These are phyloP conservation scores for Leptopilina myrica DNA, from an alignment of 2,888 invertebrate species.

Conservation along the genomic window DNA sequence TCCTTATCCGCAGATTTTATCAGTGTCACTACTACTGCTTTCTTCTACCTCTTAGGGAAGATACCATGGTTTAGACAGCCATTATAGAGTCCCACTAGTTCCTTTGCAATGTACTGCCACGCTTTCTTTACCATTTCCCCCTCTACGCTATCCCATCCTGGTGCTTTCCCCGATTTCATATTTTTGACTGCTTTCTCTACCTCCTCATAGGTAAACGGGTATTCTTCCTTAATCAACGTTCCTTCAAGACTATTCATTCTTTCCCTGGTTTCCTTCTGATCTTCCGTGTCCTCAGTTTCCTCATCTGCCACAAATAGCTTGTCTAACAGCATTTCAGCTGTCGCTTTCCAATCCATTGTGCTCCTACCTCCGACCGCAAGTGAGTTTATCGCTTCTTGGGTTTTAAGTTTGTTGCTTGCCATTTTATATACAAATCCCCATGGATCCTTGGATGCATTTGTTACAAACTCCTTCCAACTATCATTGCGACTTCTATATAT, in stretches of 20 bases:
- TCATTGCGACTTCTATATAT: no score
- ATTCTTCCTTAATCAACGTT: neutral
- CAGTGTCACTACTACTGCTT: constrained; percentile 18
- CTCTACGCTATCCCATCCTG: constrained; percentile 9
- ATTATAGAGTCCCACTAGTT: constrained; percentile 17
- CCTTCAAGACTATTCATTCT: neutral
- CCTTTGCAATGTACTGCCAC: neutral
- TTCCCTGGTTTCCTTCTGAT: neutral
- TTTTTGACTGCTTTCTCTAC: neutral
- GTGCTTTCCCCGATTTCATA: constrained; percentile 6
- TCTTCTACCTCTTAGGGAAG: constrained; percentile 46
- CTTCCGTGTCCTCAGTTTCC: neutral
- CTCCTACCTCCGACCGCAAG: neutral
- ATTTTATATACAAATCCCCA: constrained; percentile 30
- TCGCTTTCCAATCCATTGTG: neutral
- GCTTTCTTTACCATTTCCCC: neutral
- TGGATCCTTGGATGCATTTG: neutral
- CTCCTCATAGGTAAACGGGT: neutral
- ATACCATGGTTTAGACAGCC: constrained; percentile 31
- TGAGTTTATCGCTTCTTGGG: neutral
- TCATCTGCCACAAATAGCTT: neutral
- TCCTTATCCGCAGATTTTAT: constrained; percentile 43
- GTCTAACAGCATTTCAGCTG: neutral
- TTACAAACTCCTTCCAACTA: no score
- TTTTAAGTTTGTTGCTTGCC: neutral